A percentile compares a stretch with the other conserved stretches of the same genome.
Conservation (phyloP, 2,113 vertebrate genomes). For the Rhinoderma darwinii region DNA sequence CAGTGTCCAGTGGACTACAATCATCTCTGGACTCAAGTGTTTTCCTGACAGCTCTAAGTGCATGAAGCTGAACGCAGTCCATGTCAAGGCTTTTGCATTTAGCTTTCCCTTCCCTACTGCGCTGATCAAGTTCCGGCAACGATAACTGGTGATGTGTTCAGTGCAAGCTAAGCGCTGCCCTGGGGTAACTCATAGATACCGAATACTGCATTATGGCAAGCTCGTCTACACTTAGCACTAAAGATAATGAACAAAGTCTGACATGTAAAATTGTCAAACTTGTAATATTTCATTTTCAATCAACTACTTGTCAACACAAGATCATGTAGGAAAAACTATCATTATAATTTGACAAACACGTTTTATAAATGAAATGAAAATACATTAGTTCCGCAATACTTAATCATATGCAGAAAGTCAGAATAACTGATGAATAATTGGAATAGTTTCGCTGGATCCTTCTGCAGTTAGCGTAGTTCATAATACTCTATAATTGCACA, state of each 20-base stretch:
- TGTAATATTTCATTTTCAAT: neutral
- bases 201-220: too few species aligned
- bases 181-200: too few species aligned
- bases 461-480: constrained; percentile 22
- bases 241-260: neutral
- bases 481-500: constrained; percentile 13
- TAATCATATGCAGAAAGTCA: constrained; percentile 10
- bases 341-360: constrained; percentile 26
- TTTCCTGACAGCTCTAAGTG: too few species aligned
- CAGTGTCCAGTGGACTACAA: too few species aligned
- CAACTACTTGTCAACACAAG: constrained; percentile 10
- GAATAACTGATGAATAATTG: constrained; percentile 8
- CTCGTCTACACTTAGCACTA: neutral
- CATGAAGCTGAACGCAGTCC: too few species aligned
- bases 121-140: too few species aligned
- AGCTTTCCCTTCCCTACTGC: too few species aligned
- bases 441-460: neutral
- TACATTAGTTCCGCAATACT: constrained; percentile 17
- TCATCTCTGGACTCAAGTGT: too few species aligned
- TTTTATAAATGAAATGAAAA: constrained; percentile 24
- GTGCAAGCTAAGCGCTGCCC: too few species aligned
- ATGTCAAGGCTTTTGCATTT: too few species aligned
- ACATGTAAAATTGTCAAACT: constrained; percentile 16
- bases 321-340: neutral
- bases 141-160: too few species aligned